phyloP scores from a whole-genome alignment of 1,140 invertebrate genomes.

The Drosophila kepulauana region DNA sequence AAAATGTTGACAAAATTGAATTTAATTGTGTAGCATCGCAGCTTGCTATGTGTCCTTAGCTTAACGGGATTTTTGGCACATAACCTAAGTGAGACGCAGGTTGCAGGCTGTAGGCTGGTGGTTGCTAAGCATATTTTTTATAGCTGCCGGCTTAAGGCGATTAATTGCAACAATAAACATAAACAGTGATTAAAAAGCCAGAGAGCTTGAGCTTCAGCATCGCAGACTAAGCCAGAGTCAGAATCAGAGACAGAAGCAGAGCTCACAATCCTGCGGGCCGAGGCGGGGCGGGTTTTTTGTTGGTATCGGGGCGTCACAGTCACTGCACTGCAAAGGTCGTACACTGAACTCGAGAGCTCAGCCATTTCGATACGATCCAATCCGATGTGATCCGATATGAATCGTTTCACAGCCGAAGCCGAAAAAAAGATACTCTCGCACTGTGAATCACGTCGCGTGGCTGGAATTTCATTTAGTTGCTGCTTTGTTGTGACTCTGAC shows the following conservation, averaged over 20 bases:
- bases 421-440: slow-evolving; percentile 28
- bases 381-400: slow-evolving; percentile 7
- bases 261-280: slow-evolving; percentile 12
- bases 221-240: background rate
- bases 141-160: slow-evolving; percentile 43
- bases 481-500: too few species aligned
- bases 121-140: slow-evolving; percentile 45
- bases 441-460: slow-evolving; percentile 76
- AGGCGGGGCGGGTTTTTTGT: background rate
- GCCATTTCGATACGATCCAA: slow-evolving; percentile 15
- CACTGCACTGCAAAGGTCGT: slow-evolving; percentile 78
- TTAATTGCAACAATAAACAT: slow-evolving; percentile 74
- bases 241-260: background rate
- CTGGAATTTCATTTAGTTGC: slow-evolving; percentile 31
- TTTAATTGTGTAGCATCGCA: slow-evolving; percentile 69
- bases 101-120: background rate
- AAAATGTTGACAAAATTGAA: slow-evolving; percentile 76
- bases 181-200: slow-evolving; percentile 71
- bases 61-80: slow-evolving; percentile 25
- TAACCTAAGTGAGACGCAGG: background rate
- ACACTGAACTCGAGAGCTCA: slow-evolving; percentile 65
- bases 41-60: slow-evolving; percentile 71
- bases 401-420: slow-evolving; percentile 14
- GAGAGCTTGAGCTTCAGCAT: background rate
- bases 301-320: slow-evolving; percentile 49